Evolutionary conservation across 2,113 vertebrate genomes (phyloP), one percentile per base, ranked within the genome.

Genomic region (Oostethus manadensis): DNA sequence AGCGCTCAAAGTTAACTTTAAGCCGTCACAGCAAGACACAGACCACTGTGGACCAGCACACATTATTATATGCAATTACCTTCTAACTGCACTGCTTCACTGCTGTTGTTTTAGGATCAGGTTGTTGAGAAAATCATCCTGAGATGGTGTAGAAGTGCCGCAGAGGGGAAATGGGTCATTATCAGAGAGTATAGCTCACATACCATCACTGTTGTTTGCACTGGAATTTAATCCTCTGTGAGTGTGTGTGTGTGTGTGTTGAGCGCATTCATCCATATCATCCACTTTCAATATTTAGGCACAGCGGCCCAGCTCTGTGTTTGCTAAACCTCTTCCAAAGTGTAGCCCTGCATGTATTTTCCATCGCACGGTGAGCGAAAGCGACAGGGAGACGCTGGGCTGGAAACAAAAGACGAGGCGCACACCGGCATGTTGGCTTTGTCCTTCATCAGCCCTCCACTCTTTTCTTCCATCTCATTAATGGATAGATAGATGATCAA

Each of bases 361-460:
- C 54, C 35, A 15, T 42, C 56, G 57, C 66, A 47, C 33, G 35
- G 6, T 47, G 21, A 5, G 4, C 68, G 66, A 44, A 10, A 71
- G 66, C 70, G 56, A 65, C 15, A 21, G 63, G 57, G 54, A 66
- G 60, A 49, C 58, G 68, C 58, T 58, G 7, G 57, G 51, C 29
- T 29, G 9, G 51, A 72, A 58, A 44, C 13, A 17, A 66, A 68
- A 33, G 42, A 42, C 13, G 9, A 21, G 43, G 45, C n/a, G 33
- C 51, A 50, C 35, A 38, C 21, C 29, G 44, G 40, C 45, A 60
- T 60, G 66, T 75, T 76, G 68, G 73, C 72, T 75, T 68, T 76
- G 87, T 79, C 84, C 86, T 88, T 86, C 84, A 86, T 61, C 69
- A 74, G 72, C 73, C 82, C 74, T 78, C 73, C 77, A 64, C 71